These are phyloP conservation scores for Tragelaphus imberbis DNA, from an alignment of 2,113 vertebrate species.

Conservation along the genomic window DNA sequence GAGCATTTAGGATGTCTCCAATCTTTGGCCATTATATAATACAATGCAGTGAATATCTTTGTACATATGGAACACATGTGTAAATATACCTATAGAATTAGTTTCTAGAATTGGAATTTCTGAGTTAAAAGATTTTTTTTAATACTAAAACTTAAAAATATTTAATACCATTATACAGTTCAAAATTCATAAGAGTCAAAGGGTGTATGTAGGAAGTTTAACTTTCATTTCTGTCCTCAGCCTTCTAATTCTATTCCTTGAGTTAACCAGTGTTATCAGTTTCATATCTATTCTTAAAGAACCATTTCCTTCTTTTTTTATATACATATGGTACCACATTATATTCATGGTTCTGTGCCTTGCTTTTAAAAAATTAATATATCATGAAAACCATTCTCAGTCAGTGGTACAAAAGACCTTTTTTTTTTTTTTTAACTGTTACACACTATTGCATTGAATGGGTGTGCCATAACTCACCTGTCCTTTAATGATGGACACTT, in stretches of 20 bases:
- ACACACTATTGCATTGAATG: neutral
- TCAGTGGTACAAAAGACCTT: neutral
- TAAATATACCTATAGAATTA: neutral
- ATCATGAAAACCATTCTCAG: constrained; percentile 5
- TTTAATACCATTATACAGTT: neutral
- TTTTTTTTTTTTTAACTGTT: neutral
- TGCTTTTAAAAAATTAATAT: neutral
- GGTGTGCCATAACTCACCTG: neutral
- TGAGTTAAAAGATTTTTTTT: constrained; percentile 1
- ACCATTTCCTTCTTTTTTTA: neutral
- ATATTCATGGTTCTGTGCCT: neutral
- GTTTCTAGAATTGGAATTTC: neutral
- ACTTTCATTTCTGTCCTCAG: neutral
- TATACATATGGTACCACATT: neutral
- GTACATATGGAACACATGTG: neutral
- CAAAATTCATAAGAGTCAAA: neutral
- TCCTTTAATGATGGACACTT: neutral
- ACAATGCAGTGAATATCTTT: neutral
- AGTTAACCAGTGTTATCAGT: neutral
- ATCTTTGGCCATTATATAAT: neutral
- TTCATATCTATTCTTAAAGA: neutral
- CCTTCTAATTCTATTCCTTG: neutral
- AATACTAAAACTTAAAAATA: neutral
- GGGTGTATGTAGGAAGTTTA: neutral
- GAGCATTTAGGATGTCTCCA: neutral